These are phyloP conservation scores for Hetaerina americana DNA, from an alignment of 1,140 invertebrate genomes.

Conservation along the genomic window DNA sequence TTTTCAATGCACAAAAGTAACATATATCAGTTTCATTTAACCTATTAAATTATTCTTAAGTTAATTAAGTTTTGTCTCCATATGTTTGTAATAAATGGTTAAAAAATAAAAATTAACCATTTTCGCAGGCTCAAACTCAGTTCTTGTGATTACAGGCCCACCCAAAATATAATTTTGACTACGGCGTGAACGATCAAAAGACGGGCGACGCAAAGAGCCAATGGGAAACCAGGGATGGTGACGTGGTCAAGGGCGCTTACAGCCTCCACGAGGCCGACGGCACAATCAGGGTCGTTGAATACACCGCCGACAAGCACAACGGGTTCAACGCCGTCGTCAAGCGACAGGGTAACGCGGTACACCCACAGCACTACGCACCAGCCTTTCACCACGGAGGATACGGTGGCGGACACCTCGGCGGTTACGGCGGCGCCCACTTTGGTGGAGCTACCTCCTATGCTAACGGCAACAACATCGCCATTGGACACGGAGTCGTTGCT, in stretches of 20 bases:
- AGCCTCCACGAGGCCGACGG: conserved; percentile 12
- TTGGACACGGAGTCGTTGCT: conserved; percentile 16
- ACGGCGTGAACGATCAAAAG: conserved; percentile 38
- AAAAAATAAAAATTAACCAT: no score
- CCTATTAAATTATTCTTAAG: no score
- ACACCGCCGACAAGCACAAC: conserved; percentile 7
- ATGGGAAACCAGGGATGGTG: conserved; percentile 37
- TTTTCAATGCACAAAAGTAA: no score
- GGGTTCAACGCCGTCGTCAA: neutral
- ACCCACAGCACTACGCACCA: neutral
- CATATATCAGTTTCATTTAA: no score
- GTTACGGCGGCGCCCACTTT: conserved; percentile 22
- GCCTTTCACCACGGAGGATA: no score
- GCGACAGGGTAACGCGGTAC: neutral
- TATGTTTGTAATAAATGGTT: no score
- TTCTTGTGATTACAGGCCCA: conserved; percentile 24
- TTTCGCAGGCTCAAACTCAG: no score
- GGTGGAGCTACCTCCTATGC: conserved; percentile 13
- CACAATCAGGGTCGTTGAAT: conserved; percentile 13
- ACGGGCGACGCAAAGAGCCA: conserved; percentile 41
- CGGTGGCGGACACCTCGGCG: no score
- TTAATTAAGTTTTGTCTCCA: no score
- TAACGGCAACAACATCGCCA: neutral
- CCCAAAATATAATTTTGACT: conserved; percentile 36
- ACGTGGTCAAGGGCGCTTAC: conserved; percentile 18